Conservation (phyloP, 2,113 vertebrate species). For the Vombatus ursinus region DNA sequence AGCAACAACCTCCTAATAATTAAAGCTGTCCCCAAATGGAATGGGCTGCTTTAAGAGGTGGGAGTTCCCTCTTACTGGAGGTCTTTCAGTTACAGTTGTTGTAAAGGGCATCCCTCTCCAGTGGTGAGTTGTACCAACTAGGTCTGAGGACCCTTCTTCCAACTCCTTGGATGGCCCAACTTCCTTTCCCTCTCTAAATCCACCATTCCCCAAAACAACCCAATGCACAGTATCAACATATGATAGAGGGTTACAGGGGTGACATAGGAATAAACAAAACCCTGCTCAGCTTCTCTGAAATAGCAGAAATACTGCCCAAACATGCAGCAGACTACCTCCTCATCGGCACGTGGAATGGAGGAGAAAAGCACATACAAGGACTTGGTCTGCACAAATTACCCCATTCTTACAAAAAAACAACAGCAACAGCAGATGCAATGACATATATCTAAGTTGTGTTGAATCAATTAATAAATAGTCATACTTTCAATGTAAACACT, state of each 20-base stretch:
- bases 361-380: slow-evolving; percentile 18
- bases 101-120: background rate
- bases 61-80: background rate
- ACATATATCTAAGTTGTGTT: slow-evolving; percentile 66
- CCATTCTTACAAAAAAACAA: slow-evolving; percentile 46
- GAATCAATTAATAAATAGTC: slow-evolving; percentile 68
- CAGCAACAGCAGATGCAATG: background rate
- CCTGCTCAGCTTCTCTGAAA: background rate
- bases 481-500: slow-evolving; percentile 59
- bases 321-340: slow-evolving; percentile 4
- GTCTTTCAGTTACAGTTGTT: background rate
- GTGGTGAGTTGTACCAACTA: background rate
- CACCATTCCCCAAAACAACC: background rate
- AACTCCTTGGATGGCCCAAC: background rate
- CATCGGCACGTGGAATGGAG: background rate
- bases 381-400: slow-evolving; percentile 61
- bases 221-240: background rate
- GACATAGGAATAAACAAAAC: background rate
- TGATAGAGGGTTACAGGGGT: background rate
- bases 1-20: background rate
- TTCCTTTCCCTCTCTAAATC: background rate
- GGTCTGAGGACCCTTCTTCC: background rate
- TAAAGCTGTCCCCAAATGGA: background rate
- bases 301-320: slow-evolving; percentile 6
- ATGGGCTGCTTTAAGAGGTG: background rate